Evolutionary conservation across 2,113 vertebrate genomes (phyloP), one percentile per base, ranked within the genome.

Genomic region (Ploceus nigricollis): DNA sequence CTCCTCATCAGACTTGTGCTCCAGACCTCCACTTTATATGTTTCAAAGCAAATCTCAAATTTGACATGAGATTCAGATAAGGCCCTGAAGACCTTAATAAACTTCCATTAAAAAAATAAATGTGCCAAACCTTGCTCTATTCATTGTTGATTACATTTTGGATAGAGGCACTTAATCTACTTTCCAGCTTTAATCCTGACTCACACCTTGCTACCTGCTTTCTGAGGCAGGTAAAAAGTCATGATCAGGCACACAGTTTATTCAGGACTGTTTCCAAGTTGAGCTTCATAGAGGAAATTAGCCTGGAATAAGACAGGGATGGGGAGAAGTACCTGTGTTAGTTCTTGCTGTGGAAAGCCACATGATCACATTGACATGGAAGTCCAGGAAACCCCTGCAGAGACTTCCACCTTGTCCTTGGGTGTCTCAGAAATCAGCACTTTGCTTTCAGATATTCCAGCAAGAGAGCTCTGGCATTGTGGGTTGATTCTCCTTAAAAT

Each of bases 351-450:
- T 27, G n/a, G 65, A 65, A 77, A 91, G 25, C 22, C n/a, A 39
- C 0, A 0, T 27, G 31, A 19, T 10, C 1, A 0, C 25, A 11
- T 22, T 64, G n/a, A 24, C 40, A 4, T 40, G 15, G 24, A 85
- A 68, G 35, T 82, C 42, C 30, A 91, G 73, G 44, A 72, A 72
- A 40, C 18, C 10, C 10, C 4, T 4, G 0, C 1, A 3, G 51
- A 42, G 35, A 21, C 8, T 68, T 58, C 25, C 15, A 30, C 33
- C 4, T 68, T 76, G 33, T 33, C 33, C 61, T 79, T 45, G 30
- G 11, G 37, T 68, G 33, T 85, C 70, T 63, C 33, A 58, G 30
- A 63, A 78, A 39, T 13, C 35, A 39, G 39, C 2, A 0, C 24
- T 77, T 82, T 30, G 7, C 42, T 68, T 82, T 87, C 42, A 54